phyloP scores from a whole-genome alignment of 2,888 invertebrate genomes.

The Adelphocoris suturalis region DNA sequence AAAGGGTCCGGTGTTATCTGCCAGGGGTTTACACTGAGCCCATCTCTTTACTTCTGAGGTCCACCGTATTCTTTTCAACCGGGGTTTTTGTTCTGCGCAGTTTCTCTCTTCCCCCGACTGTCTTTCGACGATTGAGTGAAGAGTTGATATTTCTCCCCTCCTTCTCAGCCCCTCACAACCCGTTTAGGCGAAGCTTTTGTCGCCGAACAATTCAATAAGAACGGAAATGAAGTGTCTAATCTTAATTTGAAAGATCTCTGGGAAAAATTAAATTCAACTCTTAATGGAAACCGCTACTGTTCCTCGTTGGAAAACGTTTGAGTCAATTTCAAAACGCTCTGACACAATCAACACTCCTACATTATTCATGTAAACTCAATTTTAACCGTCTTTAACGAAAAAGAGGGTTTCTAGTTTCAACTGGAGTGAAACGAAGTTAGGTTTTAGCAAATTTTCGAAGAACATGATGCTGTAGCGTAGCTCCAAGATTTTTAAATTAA shows the following conservation, averaged over 20 bases:
- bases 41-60: neutral
- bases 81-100: neutral
- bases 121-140: constrained; percentile 18
- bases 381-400: no score
- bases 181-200: neutral
- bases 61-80: neutral
- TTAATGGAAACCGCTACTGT: neutral
- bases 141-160: neutral
- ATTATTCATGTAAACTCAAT: no score
- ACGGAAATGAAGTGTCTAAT: neutral
- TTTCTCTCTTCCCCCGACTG: neutral
- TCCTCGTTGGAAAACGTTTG: neutral
- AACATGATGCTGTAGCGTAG: no score
- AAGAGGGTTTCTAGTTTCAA: no score
- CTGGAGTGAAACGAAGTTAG: no score
- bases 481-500: no score
- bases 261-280: neutral
- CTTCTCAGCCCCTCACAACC: neutral
- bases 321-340: no score
- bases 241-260: neutral
- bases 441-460: no score
- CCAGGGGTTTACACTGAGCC: neutral
- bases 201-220: constrained; percentile 18
- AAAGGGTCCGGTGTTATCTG: neutral
- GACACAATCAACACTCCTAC: no score